Evolutionary conservation across 2,113 vertebrate species (phyloP).

Genomic region (Lepus timidus): DNA sequence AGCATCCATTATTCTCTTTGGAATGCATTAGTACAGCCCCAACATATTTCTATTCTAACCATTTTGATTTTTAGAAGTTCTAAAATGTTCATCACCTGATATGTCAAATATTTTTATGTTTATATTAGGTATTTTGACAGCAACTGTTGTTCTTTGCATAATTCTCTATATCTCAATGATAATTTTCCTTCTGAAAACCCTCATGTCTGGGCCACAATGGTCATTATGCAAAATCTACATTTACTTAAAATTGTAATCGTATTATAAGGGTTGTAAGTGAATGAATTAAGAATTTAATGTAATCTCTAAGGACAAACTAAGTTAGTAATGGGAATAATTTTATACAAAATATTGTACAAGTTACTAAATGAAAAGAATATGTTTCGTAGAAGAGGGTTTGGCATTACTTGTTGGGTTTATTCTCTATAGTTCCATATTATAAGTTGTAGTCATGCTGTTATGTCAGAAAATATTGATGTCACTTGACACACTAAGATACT

Average conservation of each 20-base stretch:
- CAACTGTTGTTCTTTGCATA: background rate
- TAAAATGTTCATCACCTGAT: background rate
- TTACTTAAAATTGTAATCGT: constrained; percentile 33
- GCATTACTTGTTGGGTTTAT: background rate
- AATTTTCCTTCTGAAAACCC: background rate
- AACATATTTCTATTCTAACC: background rate
- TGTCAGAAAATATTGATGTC: background rate
- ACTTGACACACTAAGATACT: background rate
- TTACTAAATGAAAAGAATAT: constrained; percentile 13
- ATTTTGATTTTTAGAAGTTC: background rate
- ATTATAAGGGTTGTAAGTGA: background rate
- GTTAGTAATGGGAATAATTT: constrained; percentile 3
- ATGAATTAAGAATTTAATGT: background rate
- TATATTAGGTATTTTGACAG: background rate
- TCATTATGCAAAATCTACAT: background rate
- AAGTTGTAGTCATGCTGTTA: background rate
- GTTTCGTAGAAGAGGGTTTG: background rate
- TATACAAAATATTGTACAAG: constrained; percentile 9
- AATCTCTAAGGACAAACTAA: background rate
- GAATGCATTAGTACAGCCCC: background rate
- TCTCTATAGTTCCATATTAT: background rate
- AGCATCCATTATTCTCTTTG: background rate
- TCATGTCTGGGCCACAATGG: background rate
- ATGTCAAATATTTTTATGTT: background rate
- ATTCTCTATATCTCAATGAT: background rate